Percentiles rank a stretch among this genome's conserved stretches.
Evolutionary conservation across 2,113 vertebrate genomes (phyloP).

Genomic region (Heterocephalus glaber): DNA sequence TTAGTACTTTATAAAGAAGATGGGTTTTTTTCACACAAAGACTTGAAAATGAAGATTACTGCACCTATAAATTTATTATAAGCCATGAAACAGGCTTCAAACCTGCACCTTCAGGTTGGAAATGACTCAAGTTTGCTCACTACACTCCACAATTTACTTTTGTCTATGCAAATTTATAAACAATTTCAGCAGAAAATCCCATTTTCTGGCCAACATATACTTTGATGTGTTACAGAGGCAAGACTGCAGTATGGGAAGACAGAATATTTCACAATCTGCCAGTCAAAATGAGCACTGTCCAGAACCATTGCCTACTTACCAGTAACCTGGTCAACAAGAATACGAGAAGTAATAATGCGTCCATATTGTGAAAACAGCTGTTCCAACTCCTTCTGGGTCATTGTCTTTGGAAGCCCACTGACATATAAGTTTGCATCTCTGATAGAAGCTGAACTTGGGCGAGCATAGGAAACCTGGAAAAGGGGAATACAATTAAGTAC

Average conservation of each 20-base stretch:
- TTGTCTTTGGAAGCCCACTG: conserved; percentile 97
- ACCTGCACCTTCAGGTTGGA: conserved; percentile 85
- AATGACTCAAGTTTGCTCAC: conserved; percentile 85
- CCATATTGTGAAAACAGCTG: conserved; percentile 98
- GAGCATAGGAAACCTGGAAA: conserved; percentile 93
- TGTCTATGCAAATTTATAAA: conserved; percentile 91
- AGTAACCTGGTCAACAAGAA: conserved; percentile 97
- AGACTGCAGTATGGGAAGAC: conserved; percentile 46
- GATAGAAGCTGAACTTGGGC: conserved; percentile 98
- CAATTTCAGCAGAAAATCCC: conserved; percentile 86
- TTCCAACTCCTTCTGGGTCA: conserved; percentile 98
- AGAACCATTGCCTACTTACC: conserved; percentile 89
- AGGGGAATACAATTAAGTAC: conserved; percentile 4
- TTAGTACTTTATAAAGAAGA: conserved; percentile 81
- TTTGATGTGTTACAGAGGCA: conserved; percentile 82
- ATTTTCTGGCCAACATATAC: conserved; percentile 86
- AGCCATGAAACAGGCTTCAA: conserved; percentile 86
- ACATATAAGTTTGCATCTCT: conserved; percentile 99
- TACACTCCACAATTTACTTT: conserved; percentile 85
- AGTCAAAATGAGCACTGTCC: not conserved
- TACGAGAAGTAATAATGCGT: conserved; percentile 99
- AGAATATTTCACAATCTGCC: conserved; percentile 72
- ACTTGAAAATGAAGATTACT: conserved; percentile 86
- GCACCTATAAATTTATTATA: conserved; percentile 88
- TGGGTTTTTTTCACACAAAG: conserved; percentile 75